A percentile compares a stretch with the other conserved stretches of the same genome.
These are phyloP conservation scores for Laothoe populi DNA, from an alignment of 2,888 invertebrate genomes.

Conservation along the genomic window DNA sequence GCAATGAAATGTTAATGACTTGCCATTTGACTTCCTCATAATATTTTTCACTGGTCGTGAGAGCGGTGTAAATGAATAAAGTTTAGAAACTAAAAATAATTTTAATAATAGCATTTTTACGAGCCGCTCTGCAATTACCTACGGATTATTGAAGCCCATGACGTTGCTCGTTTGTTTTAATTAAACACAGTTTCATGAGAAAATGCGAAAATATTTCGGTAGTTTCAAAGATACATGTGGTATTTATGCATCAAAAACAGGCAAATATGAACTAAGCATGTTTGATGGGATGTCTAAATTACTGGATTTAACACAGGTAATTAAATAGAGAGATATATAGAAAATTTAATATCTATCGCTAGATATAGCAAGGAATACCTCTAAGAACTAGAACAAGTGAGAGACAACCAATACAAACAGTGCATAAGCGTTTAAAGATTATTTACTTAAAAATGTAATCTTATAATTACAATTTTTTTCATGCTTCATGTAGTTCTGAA, in stretches of 20 bases:
- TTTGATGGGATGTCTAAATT: neutral
- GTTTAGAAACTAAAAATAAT: slow-evolving; percentile 7
- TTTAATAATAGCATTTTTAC: slow-evolving; percentile 5
- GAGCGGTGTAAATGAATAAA: neutral
- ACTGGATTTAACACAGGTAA: neutral
- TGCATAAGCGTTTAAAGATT: no score
- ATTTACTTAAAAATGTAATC: no score
- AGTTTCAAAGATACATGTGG: neutral
- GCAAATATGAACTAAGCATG: neutral
- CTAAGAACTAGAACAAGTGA: no score
- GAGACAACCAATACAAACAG: no score
- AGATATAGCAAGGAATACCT: no score
- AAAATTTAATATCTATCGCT: no score
- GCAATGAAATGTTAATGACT: neutral
- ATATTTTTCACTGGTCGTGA: neutral
- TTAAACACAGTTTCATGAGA: neutral
- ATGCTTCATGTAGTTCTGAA: neutral
- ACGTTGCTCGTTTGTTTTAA: slow-evolving; percentile 9
- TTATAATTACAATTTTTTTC: slow-evolving; percentile 8
- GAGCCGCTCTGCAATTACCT: neutral
- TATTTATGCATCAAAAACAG: neutral
- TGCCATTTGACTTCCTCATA: slow-evolving; percentile 14
- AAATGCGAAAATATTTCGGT: neutral
- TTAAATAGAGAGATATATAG: no score
- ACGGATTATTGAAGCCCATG: slow-evolving; percentile 11